Conservation (phyloP, 2,797 vertebrate species). For the Microctenopoma stevenorrisi region DNA sequence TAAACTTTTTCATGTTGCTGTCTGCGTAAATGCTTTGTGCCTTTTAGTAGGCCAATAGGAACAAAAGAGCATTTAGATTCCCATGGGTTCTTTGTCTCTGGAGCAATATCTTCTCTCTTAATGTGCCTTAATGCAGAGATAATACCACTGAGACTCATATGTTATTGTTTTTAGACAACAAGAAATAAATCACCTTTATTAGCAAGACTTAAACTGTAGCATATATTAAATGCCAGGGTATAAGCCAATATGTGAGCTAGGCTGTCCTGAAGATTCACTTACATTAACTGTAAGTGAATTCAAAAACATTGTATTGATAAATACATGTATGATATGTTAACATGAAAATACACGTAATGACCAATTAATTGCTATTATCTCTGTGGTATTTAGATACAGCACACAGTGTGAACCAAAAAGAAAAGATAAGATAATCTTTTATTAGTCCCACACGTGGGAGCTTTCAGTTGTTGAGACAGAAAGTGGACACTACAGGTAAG, state of each 20-base stretch:
- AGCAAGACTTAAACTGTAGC: not conserved
- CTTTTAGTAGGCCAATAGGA: not conserved
- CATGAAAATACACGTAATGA: too few relatives aligned
- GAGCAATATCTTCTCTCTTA: not conserved
- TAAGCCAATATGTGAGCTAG: not conserved
- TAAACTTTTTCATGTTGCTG: not conserved
- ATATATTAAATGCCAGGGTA: slow-evolving; percentile 1
- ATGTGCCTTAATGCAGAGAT: slow-evolving; percentile 1
- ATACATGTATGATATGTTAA: too few relatives aligned
- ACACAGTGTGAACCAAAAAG: too few relatives aligned
- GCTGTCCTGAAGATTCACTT: not conserved
- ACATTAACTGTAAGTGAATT: too few relatives aligned
- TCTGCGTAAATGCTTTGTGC: not conserved
- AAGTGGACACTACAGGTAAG: too few relatives aligned
- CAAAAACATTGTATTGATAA: too few relatives aligned
- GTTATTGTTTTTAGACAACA: slow-evolving; percentile 1
- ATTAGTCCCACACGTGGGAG: too few relatives aligned
- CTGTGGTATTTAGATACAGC: too few relatives aligned
- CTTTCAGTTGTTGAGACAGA: too few relatives aligned
- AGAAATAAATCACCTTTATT: slow-evolving; percentile 3
- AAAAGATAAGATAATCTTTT: too few relatives aligned
- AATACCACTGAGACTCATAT: not conserved
- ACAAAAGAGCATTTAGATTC: not conserved
- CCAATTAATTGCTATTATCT: too few relatives aligned
- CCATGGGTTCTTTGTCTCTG: slow-evolving; percentile 1